phyloP scores from a whole-genome alignment of 2,888 invertebrate species.

The Tetrapedia diversipes region DNA sequence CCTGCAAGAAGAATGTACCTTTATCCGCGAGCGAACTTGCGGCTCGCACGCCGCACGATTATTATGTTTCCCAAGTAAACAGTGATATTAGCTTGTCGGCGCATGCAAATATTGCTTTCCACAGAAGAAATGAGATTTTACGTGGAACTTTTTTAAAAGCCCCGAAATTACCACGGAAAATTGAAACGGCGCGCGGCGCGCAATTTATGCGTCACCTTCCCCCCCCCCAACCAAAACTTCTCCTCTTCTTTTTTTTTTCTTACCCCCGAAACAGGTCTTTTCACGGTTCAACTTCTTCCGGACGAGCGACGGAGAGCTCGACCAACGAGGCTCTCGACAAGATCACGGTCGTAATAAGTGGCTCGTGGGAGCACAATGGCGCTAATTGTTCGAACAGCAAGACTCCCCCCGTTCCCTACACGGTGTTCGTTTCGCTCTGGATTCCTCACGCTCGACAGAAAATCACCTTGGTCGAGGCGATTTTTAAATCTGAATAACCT shows the following conservation, averaged over 20 bases:
- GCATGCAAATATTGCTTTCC: constrained; percentile 53
- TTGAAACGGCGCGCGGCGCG: constrained; percentile 42
- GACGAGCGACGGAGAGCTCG: not conserved
- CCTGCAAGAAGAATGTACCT: constrained; percentile 32
- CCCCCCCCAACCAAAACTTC: too few species aligned
- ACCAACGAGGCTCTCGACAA: constrained; percentile 1
- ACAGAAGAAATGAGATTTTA: constrained; percentile 56
- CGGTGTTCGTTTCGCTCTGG: not conserved
- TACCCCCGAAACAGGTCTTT: too few species aligned
- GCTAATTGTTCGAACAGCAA: constrained; percentile 39
- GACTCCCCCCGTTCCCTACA: constrained; percentile 7
- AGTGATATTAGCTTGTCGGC: constrained; percentile 62
- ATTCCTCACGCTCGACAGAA: not conserved
- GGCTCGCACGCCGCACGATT: constrained; percentile 51
- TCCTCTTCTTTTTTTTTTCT: too few species aligned
- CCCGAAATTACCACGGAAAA: constrained; percentile 57
- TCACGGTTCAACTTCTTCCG: constrained; percentile 10
- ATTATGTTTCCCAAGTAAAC: constrained; percentile 61
- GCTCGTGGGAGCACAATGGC: constrained; percentile 25
- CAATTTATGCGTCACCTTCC: constrained; percentile 50
- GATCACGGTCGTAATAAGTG: constrained; percentile 17
- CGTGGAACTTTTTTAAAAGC: constrained; percentile 60
- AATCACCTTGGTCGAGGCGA: not conserved
- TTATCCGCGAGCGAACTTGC: constrained; percentile 22
- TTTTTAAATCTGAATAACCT: constrained; percentile 8